Evolutionary conservation across 2,888 invertebrate species (phyloP), one percentile per base, ranked within the genome.

Genomic region (Helleia helle): DNA sequence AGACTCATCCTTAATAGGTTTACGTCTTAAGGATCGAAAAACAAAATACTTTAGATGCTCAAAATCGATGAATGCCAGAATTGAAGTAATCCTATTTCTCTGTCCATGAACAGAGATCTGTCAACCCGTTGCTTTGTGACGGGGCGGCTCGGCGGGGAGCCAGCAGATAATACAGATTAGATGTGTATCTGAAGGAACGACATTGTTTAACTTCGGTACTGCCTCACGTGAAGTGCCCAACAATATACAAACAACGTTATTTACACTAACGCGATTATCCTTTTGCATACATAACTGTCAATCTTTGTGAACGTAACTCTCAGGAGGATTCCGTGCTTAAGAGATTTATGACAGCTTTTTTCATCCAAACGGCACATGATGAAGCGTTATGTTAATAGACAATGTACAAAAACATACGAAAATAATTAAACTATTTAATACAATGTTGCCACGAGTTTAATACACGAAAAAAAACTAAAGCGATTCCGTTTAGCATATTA

Each of bases 81-180:
- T 71, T 74, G 73, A 55, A 67, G 73, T 76, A 79, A 83, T 76
- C 71, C 74, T 69, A 74, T 81, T 72, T 65, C 59, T 58, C 66
- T 66, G 73, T 66, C 63, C 61, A 70, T 67, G 72, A 68, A 70
- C 69, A 58, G 66, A 71, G 72, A 77, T 73, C 80, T 84, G 83
- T 84, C 83, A 84, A 83, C 83, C 81, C 80, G 73, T 79, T 79
- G 75, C 77, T 84, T 84, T 83, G 83, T 81, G 71, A 66, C 57
- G 70, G 63, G 64, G 71, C 76, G 76, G 63, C 63, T 49, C 83
- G 29, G 67, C 80, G 79, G 83, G 71, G 58, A 66, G 57, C 68
- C 52, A 52, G 49, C 65, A 70, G 77, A 81, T 80, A 74, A 79
- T 67, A 65, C 61, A 77, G 83, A 81, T 81, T 76, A 83, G 79